phyloP scores from a whole-genome alignment of 2,888 invertebrate species.

The Oxystoma pomonae region DNA sequence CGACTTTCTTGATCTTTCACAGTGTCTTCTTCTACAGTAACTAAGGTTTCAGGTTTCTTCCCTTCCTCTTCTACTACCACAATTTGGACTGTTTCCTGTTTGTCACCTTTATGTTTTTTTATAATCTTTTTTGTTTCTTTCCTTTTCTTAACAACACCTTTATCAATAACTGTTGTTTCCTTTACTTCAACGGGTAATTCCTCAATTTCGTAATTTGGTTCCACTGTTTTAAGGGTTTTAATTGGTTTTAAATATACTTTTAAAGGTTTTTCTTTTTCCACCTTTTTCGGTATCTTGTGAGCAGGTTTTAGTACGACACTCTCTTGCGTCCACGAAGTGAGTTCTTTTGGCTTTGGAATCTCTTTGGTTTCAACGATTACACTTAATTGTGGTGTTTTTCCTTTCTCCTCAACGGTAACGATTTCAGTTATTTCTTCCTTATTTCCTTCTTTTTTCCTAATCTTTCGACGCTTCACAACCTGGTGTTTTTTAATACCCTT shows the following conservation, averaged over 20 bases:
- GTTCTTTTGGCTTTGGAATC: conserved; percentile 16
- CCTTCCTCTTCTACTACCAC: conserved; percentile 37
- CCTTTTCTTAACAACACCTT: conserved; percentile 34
- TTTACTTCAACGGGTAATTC: conserved; percentile 31
- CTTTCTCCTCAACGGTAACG: conserved; percentile 37
- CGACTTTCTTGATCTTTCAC: conserved; percentile 44
- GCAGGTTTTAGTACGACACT: no score
- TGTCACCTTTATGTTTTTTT: conserved; percentile 42
- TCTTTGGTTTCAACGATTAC: conserved; percentile 32
- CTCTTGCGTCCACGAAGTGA: conserved; percentile 21
- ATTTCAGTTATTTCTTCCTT: conserved; percentile 40
- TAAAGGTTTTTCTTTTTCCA: conserved; percentile 40
- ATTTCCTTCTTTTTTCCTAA: conserved; percentile 39
- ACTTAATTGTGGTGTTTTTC: conserved; percentile 32
- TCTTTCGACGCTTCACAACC: conserved; percentile 40
- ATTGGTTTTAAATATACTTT: conserved; percentile 26
- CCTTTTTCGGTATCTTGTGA: conserved; percentile 16
- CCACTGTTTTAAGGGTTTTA: no score
- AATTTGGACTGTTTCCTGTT: conserved; percentile 40
- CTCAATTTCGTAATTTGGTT: conserved; percentile 14
- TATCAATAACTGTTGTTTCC: conserved; percentile 29
- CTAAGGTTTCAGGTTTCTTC: conserved; percentile 45
- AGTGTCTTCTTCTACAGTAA: conserved; percentile 40
- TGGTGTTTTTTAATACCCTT: conserved; percentile 31
- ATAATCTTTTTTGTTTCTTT: conserved; percentile 48